Conservation (phyloP, 1,140 invertebrate genomes). For the Eufriesea mexicana region DNA sequence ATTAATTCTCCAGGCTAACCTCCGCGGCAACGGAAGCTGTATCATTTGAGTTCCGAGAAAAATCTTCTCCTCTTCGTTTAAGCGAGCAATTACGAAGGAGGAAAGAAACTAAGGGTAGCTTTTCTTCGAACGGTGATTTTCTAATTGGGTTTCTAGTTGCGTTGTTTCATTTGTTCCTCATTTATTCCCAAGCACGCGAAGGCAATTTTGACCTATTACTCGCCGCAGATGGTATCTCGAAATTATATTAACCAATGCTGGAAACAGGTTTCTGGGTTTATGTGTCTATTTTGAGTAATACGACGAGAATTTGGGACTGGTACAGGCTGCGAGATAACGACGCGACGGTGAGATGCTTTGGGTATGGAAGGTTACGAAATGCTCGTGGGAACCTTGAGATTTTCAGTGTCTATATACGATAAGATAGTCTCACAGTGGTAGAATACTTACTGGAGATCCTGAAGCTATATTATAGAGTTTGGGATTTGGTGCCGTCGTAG, state of each 20-base stretch:
- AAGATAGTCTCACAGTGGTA: not conserved
- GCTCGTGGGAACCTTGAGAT: not conserved
- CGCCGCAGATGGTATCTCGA: too few relatives aligned
- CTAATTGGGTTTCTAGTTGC: too few relatives aligned
- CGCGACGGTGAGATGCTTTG: not conserved
- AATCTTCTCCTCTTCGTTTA: not conserved
- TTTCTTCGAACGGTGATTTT: too few relatives aligned
- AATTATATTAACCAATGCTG: not conserved
- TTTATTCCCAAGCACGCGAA: not conserved
- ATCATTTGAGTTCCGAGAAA: not conserved
- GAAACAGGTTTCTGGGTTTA: not conserved
- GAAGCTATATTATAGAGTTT: not conserved
- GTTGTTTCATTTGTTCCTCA: too few relatives aligned
- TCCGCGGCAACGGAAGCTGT: not conserved
- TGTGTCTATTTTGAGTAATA: not conserved
- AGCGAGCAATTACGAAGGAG: too few relatives aligned
- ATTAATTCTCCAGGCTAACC: constrained; percentile 19
- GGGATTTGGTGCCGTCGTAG: not conserved
- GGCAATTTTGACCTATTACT: not conserved
- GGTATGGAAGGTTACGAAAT: not conserved
- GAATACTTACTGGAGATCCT: not conserved
- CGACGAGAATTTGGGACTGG: not conserved
- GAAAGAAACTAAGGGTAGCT: too few relatives aligned
- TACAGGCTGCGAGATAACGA: not conserved
- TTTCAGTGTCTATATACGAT: not conserved